These are phyloP conservation scores for Manacus vitellinus DNA, from an alignment of 2,113 vertebrate genomes.

Conservation along the genomic window DNA sequence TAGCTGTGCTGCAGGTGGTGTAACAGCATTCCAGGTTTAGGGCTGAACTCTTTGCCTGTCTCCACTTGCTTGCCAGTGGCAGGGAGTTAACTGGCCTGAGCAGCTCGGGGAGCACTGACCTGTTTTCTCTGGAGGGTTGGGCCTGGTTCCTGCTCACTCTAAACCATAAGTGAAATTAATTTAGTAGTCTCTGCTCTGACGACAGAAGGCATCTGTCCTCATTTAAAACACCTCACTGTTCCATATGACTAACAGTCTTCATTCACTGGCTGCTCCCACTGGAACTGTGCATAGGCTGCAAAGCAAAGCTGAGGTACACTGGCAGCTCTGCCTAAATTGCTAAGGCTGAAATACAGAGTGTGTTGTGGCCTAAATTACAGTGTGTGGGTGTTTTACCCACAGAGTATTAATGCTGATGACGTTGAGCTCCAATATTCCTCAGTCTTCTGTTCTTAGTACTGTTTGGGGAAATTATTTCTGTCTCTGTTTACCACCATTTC, in stretches of 20 bases:
- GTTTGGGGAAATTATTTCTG: background rate
- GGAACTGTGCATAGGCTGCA: background rate
- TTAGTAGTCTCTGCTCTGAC: background rate
- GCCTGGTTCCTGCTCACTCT: background rate
- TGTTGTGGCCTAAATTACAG: background rate
- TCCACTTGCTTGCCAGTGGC: background rate
- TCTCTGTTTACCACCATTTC: background rate
- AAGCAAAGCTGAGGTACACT: background rate
- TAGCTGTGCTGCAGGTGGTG: background rate
- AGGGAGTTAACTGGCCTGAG: background rate
- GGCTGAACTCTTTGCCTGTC: background rate
- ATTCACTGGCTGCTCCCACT: background rate
- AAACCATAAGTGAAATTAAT: constrained; percentile 27
- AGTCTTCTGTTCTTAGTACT: background rate
- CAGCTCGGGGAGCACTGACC: background rate
- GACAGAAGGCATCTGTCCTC: constrained; percentile 20
- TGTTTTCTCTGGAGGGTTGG: constrained; percentile 2
- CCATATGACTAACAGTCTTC: background rate
- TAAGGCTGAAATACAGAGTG: background rate
- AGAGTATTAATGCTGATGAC: background rate
- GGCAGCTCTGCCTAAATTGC: background rate
- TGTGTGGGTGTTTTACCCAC: background rate
- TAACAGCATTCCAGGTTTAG: background rate
- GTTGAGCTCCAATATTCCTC: background rate
- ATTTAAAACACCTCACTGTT: constrained; percentile 5